phyloP scores from a whole-genome alignment of 2,113 vertebrate species.

The Malurus alboscapulatus region DNA sequence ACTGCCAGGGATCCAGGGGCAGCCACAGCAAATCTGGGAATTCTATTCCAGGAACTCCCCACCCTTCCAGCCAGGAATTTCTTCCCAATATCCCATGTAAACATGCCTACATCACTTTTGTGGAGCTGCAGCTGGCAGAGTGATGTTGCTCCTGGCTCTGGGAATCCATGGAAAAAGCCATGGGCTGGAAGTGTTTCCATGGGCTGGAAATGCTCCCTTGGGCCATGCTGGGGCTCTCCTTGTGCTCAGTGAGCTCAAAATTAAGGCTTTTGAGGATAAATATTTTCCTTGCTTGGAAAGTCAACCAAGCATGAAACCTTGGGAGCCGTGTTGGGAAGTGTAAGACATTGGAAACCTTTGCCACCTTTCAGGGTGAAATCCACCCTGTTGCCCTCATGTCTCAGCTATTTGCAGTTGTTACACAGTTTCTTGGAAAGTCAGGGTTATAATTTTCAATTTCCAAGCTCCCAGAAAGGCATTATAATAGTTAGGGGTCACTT shows the following conservation, averaged over 20 bases:
- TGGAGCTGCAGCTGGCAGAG: neutral
- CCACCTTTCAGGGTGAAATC: neutral
- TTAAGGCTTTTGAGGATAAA: neutral
- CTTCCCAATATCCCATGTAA: neutral
- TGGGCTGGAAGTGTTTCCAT: too few relatives aligned
- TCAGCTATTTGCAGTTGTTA: neutral
- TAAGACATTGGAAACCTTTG: neutral
- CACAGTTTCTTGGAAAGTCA: neutral
- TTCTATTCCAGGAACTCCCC: rapidly evolving
- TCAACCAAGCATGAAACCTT: neutral
- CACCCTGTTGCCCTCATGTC: neutral
- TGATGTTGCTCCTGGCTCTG: rapidly evolving
- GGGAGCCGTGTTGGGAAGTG: neutral
- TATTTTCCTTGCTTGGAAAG: neutral
- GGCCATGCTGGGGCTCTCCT: neutral
- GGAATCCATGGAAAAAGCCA: rapidly evolving
- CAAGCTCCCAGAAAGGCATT: neutral
- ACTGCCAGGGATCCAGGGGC: neutral
- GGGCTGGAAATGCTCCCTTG: rapidly evolving
- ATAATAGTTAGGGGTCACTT: neutral
- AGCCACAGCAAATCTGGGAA: neutral
- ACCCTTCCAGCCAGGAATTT: neutral
- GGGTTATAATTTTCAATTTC: neutral
- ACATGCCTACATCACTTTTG: rapidly evolving
- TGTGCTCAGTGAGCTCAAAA: rapidly evolving